Conservation (phyloP, 2,888 invertebrate genomes). For the Tenthredo notha region DNA sequence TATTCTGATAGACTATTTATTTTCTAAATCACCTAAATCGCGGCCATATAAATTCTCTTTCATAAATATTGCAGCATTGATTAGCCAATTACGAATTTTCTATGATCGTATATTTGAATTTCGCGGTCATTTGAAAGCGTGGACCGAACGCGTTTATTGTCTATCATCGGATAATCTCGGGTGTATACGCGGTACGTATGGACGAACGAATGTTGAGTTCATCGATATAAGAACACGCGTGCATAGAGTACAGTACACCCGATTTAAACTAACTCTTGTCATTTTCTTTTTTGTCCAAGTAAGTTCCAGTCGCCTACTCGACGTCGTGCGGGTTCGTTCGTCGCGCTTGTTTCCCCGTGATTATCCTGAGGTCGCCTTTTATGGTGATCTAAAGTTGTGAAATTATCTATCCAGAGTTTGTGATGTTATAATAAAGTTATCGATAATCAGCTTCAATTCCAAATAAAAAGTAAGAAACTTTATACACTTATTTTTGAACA, state of each 20-base stretch:
- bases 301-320: conserved; percentile 42
- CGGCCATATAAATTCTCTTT: not conserved
- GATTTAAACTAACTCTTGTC: conserved; percentile 27
- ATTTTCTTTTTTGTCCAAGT: conserved; percentile 41
- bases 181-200: not conserved
- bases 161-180: conserved; percentile 37
- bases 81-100: not conserved
- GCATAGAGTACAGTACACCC: conserved; percentile 6
- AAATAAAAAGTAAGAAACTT: conserved; percentile 54
- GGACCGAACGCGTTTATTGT: not conserved
- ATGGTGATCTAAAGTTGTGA: conserved; percentile 71
- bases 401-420: conserved; percentile 62
- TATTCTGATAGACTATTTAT: not conserved
- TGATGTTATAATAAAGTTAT: conserved; percentile 65
- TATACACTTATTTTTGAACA: not conserved
- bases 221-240: conserved; percentile 45
- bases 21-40: not conserved
- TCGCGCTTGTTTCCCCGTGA: conserved; percentile 20
- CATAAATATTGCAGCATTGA: not conserved
- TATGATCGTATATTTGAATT: not conserved
- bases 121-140: not conserved
- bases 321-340: conserved; percentile 34
- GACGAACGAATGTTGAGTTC: conserved; percentile 41
- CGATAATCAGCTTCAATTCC: conserved; percentile 20
- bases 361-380: conserved; percentile 74